Base-by-base conservation (phyloP, 2,888 invertebrate species). In the Dascillus cervinus region DNA sequence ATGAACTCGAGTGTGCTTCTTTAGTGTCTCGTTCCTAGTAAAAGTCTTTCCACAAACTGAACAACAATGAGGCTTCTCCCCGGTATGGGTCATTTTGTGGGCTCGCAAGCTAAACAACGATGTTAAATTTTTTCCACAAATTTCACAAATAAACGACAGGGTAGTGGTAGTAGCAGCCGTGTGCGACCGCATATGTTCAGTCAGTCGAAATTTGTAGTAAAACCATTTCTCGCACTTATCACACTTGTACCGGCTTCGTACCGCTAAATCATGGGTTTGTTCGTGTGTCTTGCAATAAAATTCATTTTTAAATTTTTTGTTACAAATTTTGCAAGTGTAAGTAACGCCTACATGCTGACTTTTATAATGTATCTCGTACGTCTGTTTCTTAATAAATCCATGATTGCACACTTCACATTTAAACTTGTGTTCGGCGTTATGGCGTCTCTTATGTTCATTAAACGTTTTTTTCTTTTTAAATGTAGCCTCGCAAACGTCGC, bases 401-500 rank as follows among this genome's bases (percentile, higher is more conserved):
- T 37, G 29, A 6, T 30, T 29, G 28, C 46, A 46, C 9, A 22
- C 13, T 8, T 43, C 32, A 24, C 46, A 65, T 30, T 62, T 63
- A 50, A 66, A 70, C 1, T 70, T 70, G 25, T 67, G 68, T 33
- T 68, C 69, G 0, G 69, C 70, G 1, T 67, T 68, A 36, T 71
- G 19, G n/a, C 22, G 11, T 13, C 22, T 28, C 5, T 25, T 21
- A 23, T 37, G 37, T 6, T 14, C 27, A 3, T 24, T 17, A 11
- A 31, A 20, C 13, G 13, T 10, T 8, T 13, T 10, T 21, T 22
- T 24, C 4, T 15, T 19, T 13, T 31, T 31, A 34, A 75, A 77
- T 0, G 69, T 59, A 37, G 71, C 75, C 24, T 67, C 65, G 45
- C 77, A 77, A 29, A 72, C 53, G 1, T 62, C 56, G 43, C 77